Evolutionary conservation across 2,888 invertebrate genomes (phyloP).

Genomic region (Didymodactylos carnosus): DNA sequence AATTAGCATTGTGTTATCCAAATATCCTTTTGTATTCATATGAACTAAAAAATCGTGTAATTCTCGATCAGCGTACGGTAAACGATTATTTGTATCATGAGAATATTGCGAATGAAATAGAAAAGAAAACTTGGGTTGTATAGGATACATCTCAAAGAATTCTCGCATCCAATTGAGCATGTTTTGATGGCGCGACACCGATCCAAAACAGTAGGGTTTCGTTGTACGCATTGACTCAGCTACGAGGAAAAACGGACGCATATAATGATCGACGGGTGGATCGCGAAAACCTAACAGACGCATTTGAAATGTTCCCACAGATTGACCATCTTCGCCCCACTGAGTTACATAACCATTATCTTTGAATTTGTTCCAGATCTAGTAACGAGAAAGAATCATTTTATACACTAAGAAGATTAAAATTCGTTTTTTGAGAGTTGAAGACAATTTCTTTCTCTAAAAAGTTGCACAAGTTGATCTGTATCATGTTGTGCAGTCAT

Average conservation of each 20-base stretch:
- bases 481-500: too few species aligned
- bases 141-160: slow-evolving; percentile 44
- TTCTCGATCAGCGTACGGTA: slow-evolving; percentile 57
- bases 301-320: slow-evolving; percentile 68
- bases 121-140: slow-evolving; percentile 57
- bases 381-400: too few species aligned
- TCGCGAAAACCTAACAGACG: slow-evolving; percentile 62
- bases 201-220: slow-evolving; percentile 50
- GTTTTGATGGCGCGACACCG: slow-evolving; percentile 46
- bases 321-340: slow-evolving; percentile 65
- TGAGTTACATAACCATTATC: slow-evolving; percentile 43
- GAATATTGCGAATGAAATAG: slow-evolving; percentile 71
- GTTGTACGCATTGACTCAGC: slow-evolving; percentile 18
- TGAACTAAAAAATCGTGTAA: slow-evolving; percentile 40
- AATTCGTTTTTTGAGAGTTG: too few species aligned
- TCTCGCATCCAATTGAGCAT: slow-evolving; percentile 36
- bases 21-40: slow-evolving; percentile 41
- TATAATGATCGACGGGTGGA: slow-evolving; percentile 72
- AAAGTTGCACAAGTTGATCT: too few species aligned
- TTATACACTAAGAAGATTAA: too few species aligned
- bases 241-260: slow-evolving; percentile 42
- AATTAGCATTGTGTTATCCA: slow-evolving; percentile 61
- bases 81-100: slow-evolving; percentile 60
- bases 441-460: too few species aligned
- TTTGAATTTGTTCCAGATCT: background rate